A percentile compares a stretch with the other conserved stretches of the same genome.
Evolutionary conservation across 2,113 vertebrate species (phyloP).

Genomic region (Lipotes vexillifer): DNA sequence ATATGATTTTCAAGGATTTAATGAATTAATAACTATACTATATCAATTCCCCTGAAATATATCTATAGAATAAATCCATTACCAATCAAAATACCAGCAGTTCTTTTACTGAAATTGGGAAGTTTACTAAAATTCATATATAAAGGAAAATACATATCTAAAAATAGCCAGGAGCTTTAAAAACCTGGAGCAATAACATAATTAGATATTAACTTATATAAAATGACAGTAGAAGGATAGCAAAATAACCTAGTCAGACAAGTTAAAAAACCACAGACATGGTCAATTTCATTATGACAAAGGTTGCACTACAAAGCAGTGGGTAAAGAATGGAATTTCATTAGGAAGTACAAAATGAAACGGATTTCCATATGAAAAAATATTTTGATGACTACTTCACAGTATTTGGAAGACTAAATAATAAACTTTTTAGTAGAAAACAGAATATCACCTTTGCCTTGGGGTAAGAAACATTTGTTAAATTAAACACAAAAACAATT

Average conservation of each 20-base stretch:
- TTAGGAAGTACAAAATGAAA: background rate
- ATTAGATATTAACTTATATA: background rate
- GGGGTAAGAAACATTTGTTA: background rate
- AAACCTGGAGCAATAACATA: background rate
- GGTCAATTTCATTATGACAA: background rate
- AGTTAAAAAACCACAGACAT: background rate
- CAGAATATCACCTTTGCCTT: background rate
- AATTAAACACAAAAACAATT: background rate
- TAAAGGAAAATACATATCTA: background rate
- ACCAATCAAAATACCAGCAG: background rate
- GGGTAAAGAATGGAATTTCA: background rate
- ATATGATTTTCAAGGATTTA: background rate
- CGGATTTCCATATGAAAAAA: background rate
- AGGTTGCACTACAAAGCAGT: background rate
- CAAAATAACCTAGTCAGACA: background rate
- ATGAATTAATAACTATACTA: background rate
- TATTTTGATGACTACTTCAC: background rate
- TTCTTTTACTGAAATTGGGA: background rate
- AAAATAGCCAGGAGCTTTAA: background rate
- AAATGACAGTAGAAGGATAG: background rate
- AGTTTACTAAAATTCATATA: background rate
- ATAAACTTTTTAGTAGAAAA: background rate
- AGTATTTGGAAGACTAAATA: background rate
- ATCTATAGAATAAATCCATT: background rate
- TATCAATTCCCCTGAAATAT: background rate